Evolutionary conservation across 1,140 invertebrate species (phyloP).

Genomic region (Pentalonia nigronervosa): DNA sequence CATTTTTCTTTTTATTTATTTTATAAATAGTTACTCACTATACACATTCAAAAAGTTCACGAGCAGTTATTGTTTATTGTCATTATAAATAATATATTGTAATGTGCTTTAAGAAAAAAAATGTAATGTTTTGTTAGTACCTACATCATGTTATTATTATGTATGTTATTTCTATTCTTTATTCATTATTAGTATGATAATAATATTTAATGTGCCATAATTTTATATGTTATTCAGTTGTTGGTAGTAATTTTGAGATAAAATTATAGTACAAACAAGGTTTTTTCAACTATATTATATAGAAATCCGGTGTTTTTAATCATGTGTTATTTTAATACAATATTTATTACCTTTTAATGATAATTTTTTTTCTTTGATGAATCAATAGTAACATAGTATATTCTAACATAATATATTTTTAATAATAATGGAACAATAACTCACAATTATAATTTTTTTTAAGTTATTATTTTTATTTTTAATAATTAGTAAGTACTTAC

Average conservation of each 20-base stretch:
- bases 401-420: not conserved
- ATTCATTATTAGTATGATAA: slow-evolving; percentile 56
- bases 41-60: slow-evolving; percentile 43
- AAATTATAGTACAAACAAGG: slow-evolving; percentile 58
- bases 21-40: slow-evolving; percentile 48
- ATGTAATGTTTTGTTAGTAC: slow-evolving; percentile 56
- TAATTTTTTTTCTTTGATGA: not conserved
- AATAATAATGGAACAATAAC: not conserved
- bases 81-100: slow-evolving; percentile 50
- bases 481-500: not conserved
- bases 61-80: slow-evolving; percentile 44
- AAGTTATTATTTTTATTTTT: slow-evolving; percentile 7
- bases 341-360: not conserved
- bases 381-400: too few species aligned
- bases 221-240: slow-evolving; percentile 57
- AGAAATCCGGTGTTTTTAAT: slow-evolving; percentile 54
- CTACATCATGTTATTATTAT: slow-evolving; percentile 56
- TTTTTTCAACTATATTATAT: slow-evolving; percentile 58
- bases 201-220: slow-evolving; percentile 56
- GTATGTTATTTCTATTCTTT: slow-evolving; percentile 57
- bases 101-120: slow-evolving; percentile 53
- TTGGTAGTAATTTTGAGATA: slow-evolving; percentile 57
- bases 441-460: not conserved
- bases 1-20: slow-evolving; percentile 46
- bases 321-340: slow-evolving; percentile 26